Evolutionary conservation across 2,797 vertebrate genomes (phyloP), one percentile per base, ranked within the genome.

Genomic region (Chiroxiphia lanceolata): DNA sequence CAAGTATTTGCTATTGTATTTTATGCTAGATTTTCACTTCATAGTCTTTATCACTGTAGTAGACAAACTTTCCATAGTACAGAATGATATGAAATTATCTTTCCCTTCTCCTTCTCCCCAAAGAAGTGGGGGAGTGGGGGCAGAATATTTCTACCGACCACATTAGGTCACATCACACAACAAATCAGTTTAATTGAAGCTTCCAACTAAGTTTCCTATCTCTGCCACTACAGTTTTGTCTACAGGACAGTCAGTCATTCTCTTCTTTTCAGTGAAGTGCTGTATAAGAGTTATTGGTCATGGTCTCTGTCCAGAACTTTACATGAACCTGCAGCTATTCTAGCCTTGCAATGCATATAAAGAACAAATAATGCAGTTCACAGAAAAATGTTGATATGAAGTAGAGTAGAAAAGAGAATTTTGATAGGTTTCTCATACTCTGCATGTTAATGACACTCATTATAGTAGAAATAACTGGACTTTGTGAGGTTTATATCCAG

Each of bases 91-190:
- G 7, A 61, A 84, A 87, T 38, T 8, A 42, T 36, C 29, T 50
- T 74, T 36, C 13, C 38, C 34, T 53, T 29, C n/a, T 69, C 11
- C 16, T 10, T 36, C 19, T 36, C 10, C 11, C 2, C 13, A 67
- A 6, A 50, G 34, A 50, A 5, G 4, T 4, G 8, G 29, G 0
- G 0, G 9, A 45, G 10, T 6, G 9, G 5, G 4, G 31, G 16
- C 10, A 4, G 51, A 59, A 9, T 63, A 90, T 38, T 61, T 84
- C 18, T 38, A 54, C 23, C 38, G 42, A 56, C 42, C 19, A 63
- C 34, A 23, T 38, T 29, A 91, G 15, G 34, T 34, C 44, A 74
- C 18, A 83, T 57, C 33, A 68, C 67, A 87, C 8, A 34, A 3
- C 36, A 78, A 77, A 60, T 8, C 7, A 53, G 29, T 50, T 82